Percentiles rank a stretch among this genome's conserved stretches.
Evolutionary conservation across 2,888 invertebrate species (phyloP).

Genomic region (Myopa tessellatipennis): DNA sequence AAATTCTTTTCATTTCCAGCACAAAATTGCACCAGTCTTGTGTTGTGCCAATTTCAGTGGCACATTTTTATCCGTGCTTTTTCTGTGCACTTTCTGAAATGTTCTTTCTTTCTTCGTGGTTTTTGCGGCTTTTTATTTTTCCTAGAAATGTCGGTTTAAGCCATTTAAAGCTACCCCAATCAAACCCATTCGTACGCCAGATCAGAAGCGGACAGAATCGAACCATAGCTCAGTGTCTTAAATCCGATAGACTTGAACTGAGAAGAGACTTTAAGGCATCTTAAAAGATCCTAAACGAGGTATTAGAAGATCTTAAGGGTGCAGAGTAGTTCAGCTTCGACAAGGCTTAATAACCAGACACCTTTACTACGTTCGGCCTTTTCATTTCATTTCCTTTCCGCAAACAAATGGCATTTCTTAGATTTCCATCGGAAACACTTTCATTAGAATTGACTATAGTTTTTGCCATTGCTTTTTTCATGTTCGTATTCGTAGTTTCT

Average conservation of each 20-base stretch:
- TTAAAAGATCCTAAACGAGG: too few species aligned
- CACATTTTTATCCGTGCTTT: slow-evolving; percentile 39
- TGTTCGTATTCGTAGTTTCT: not conserved
- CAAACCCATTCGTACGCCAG: too few species aligned
- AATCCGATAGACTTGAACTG: too few species aligned
- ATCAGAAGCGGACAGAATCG: too few species aligned
- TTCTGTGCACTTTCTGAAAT: not conserved
- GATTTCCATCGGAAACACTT: slow-evolving; percentile 59
- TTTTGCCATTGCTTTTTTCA: slow-evolving; percentile 35
- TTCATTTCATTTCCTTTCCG: slow-evolving; percentile 16
- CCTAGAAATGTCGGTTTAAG: too few species aligned
- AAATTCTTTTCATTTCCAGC: slow-evolving; percentile 31
- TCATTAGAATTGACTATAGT: slow-evolving; percentile 57
- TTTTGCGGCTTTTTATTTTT: not conserved
- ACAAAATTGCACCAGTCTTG: slow-evolving; percentile 33
- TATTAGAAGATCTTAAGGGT: too few species aligned
- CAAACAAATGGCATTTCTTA: slow-evolving; percentile 40
- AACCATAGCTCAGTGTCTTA: too few species aligned
- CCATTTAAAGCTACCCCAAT: too few species aligned
- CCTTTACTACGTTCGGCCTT: not conserved
- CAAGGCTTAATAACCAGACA: too few species aligned
- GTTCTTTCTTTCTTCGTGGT: slow-evolving; percentile 15
- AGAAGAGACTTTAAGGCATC: too few species aligned
- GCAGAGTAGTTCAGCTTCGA: too few species aligned
- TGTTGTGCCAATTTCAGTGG: slow-evolving; percentile 41